These are phyloP conservation scores for Hypomesus transpacificus DNA, from an alignment of 2,113 vertebrate genomes.

Conservation along the genomic window DNA sequence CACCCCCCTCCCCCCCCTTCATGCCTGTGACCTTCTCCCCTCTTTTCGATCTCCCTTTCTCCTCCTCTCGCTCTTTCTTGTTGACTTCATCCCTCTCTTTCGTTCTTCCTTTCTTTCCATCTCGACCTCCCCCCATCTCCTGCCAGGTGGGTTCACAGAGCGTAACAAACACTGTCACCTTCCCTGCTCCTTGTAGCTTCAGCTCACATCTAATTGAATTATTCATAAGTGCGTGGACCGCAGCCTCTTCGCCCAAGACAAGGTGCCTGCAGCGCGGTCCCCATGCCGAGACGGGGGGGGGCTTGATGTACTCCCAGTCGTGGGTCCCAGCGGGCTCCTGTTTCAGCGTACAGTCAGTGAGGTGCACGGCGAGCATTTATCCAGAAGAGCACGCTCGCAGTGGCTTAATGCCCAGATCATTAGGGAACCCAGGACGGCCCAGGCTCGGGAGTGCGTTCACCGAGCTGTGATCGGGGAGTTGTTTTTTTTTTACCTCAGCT, in stretches of 20 bases:
- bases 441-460: background rate
- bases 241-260: slow-evolving; percentile 34
- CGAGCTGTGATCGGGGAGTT: background rate
- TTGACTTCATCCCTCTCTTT: slow-evolving; percentile 2
- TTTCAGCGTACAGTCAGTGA: background rate
- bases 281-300: slow-evolving; percentile 25
- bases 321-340: slow-evolving; percentile 5
- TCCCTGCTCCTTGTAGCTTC: slow-evolving; percentile 47
- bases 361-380: slow-evolving; percentile 7
- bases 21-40: background rate
- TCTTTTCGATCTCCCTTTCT: background rate
- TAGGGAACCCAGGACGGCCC: background rate
- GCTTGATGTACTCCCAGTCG: slow-evolving; percentile 18
- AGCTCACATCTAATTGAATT: slow-evolving; percentile 55
- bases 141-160: slow-evolving; percentile 48
- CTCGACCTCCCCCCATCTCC: background rate
- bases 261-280: slow-evolving; percentile 30
- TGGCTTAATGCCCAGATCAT: slow-evolving; percentile 9
- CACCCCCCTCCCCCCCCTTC: background rate
- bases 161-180: slow-evolving; percentile 55
- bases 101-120: background rate
- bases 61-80: background rate
- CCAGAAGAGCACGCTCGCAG: background rate
- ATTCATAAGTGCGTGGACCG: slow-evolving; percentile 23
- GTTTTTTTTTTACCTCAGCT: background rate